Percentiles rank a stretch among this genome's conserved stretches.
phyloP scores from a whole-genome alignment of 1,140 invertebrate genomes.

The Muscidifurax raptorellus region DNA sequence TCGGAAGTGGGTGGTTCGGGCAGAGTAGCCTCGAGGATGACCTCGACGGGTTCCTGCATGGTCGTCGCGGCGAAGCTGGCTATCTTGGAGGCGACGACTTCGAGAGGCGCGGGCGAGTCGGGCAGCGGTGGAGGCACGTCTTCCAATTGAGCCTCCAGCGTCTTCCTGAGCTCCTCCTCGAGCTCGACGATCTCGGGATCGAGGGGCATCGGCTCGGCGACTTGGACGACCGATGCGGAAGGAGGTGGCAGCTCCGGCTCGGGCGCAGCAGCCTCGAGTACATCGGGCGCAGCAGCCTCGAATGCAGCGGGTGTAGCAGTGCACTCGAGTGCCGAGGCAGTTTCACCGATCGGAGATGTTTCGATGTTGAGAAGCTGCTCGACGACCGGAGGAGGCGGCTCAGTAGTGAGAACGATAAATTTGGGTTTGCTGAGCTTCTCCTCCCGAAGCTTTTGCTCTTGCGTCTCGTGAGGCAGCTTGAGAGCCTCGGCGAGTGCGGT shows the following conservation, averaged over 20 bases:
- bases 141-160: slow-evolving; percentile 56
- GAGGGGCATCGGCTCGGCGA: background rate
- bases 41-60: slow-evolving; percentile 62
- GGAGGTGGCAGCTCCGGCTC: background rate
- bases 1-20: background rate
- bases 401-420: background rate
- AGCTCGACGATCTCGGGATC: background rate
- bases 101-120: slow-evolving; percentile 61
- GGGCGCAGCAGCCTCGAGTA: slow-evolving; percentile 20
- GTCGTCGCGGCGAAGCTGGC: slow-evolving; percentile 57
- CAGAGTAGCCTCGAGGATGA: background rate
- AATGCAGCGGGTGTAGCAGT: slow-evolving; percentile 55
- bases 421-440: background rate
- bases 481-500: slow-evolving; percentile 67
- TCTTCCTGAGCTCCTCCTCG: background rate
- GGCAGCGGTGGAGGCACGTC: slow-evolving; percentile 46
- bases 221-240: background rate
- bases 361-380: background rate
- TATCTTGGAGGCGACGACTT: slow-evolving; percentile 51
- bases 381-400: background rate
- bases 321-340: background rate
- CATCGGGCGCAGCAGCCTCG: slow-evolving; percentile 7
- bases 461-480: slow-evolving; percentile 59
- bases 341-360: too few relatives aligned
- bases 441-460: slow-evolving; percentile 4